Conservation (phyloP, 1,140 invertebrate genomes). For the Aphis craccivora region DNA sequence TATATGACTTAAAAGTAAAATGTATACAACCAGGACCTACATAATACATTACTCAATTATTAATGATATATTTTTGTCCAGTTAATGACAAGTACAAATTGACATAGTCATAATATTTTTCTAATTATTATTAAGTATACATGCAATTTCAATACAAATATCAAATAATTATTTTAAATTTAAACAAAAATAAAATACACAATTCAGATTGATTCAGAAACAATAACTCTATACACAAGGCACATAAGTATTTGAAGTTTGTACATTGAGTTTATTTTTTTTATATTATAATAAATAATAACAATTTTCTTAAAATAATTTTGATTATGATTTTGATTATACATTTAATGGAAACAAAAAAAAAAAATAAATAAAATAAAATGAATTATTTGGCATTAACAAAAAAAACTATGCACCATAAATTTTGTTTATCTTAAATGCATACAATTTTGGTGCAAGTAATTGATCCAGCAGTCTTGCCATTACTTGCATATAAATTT, state of each 20-base stretch:
- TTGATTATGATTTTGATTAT: conserved; percentile 46
- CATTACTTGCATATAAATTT: not conserved
- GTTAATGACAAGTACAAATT: not conserved
- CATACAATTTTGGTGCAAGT: not conserved
- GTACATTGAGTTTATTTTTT: not conserved
- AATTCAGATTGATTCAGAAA: not conserved
- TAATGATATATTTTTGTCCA: not conserved
- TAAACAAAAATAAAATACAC: not conserved
- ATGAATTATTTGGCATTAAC: conserved; percentile 1
- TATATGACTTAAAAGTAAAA: not conserved
- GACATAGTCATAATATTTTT: not conserved
- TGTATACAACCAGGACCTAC: not conserved
- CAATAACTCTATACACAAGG: not conserved
- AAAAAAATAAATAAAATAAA: not conserved
- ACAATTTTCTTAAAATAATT: not conserved
- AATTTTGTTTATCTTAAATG: not conserved
- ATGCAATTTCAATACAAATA: not conserved
- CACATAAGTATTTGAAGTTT: not conserved
- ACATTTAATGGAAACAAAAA: not conserved
- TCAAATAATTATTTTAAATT: not conserved
- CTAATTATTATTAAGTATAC: not conserved
- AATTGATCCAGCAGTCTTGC: not conserved
- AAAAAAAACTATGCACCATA: not conserved
- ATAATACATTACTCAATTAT: not conserved
- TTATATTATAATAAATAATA: not conserved